phyloP scores from a whole-genome alignment of 2,888 invertebrate species.

The Mesorhabditis spiculigera region DNA sequence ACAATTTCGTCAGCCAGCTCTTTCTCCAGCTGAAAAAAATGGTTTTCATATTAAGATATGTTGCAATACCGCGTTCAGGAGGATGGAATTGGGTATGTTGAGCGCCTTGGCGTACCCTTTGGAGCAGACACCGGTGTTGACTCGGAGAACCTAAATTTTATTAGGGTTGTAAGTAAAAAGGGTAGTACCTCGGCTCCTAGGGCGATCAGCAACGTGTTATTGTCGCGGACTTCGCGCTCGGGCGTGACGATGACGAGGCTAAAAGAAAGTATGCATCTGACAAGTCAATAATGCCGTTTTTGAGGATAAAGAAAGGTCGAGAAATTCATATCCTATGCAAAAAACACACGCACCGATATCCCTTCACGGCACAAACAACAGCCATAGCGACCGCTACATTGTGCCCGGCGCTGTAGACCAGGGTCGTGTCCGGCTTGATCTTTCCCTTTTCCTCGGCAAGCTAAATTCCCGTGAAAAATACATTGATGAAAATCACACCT shows the following conservation, averaged over 20 bases:
- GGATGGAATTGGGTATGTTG: conserved; percentile 82
- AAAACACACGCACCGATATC: conserved; percentile 83
- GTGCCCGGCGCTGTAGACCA: conserved; percentile 90
- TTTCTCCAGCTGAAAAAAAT: conserved; percentile 16
- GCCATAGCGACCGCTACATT: conserved; percentile 84
- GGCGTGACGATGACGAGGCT: conserved; percentile 94
- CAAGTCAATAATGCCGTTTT: conserved; percentile 61
- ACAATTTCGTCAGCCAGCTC: conserved; percentile 69
- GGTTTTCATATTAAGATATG: not conserved
- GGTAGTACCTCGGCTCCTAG: conserved; percentile 75
- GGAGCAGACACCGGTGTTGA: conserved; percentile 73
- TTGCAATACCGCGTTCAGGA: conserved; percentile 78
- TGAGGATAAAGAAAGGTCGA: not conserved
- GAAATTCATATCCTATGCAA: not conserved
- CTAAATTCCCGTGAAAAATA: conserved; percentile 8
- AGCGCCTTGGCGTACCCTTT: conserved; percentile 74
- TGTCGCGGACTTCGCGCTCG: conserved; percentile 97
- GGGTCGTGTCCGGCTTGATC: conserved; percentile 78
- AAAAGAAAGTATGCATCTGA: conserved; percentile 63
- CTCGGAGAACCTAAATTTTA: conserved; percentile 69
- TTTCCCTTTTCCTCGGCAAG: conserved; percentile 81
- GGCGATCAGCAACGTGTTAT: conserved; percentile 76
- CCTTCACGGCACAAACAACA: conserved; percentile 83
- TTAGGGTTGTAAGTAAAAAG: conserved; percentile 71
- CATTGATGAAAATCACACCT: conserved; percentile 14